Evolutionary conservation across 2,888 invertebrate species (phyloP).

Genomic region (Congeria kusceri): DNA sequence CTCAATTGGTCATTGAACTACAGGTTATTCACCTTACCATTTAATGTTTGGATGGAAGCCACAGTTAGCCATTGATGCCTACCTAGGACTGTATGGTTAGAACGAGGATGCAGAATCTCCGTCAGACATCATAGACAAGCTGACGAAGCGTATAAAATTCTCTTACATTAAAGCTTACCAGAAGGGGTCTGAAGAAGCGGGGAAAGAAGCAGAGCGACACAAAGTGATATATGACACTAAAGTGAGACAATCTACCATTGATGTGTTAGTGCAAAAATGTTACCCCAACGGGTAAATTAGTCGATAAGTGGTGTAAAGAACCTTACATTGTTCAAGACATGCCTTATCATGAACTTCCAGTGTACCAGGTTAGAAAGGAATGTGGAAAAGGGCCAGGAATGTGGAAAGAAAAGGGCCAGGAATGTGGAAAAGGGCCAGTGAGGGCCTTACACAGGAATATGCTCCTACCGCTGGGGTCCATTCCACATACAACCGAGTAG

Average conservation of each 20-base stretch:
- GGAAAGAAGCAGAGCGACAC: not conserved
- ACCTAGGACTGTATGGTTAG: not conserved
- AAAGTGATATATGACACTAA: constrained; percentile 19
- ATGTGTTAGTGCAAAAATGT: constrained; percentile 22
- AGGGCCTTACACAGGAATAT: too few species aligned
- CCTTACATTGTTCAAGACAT: too few species aligned
- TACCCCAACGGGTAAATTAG: not conserved
- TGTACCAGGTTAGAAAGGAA: constrained; percentile 20
- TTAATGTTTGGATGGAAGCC: constrained; percentile 6
- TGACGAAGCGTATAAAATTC: not conserved
- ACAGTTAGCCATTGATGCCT: not conserved
- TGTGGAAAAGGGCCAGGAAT: constrained; percentile 9
- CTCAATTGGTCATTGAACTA: not conserved
- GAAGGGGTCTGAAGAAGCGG: not conserved
- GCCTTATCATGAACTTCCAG: constrained; percentile 15
- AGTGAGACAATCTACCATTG: not conserved
- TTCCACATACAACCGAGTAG: not conserved
- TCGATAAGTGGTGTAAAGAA: constrained; percentile 5
- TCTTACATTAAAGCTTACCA: constrained; percentile 29
- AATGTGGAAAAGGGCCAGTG: too few species aligned
- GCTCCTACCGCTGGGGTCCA: too few species aligned
- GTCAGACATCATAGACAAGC: constrained; percentile 2
- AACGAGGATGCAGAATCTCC: not conserved
- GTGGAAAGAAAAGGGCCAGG: constrained; percentile 15
- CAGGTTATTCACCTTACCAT: constrained; percentile 1